These are phyloP conservation scores for Emys orbicularis DNA, from an alignment of 2,797 vertebrate genomes.

Conservation along the genomic window DNA sequence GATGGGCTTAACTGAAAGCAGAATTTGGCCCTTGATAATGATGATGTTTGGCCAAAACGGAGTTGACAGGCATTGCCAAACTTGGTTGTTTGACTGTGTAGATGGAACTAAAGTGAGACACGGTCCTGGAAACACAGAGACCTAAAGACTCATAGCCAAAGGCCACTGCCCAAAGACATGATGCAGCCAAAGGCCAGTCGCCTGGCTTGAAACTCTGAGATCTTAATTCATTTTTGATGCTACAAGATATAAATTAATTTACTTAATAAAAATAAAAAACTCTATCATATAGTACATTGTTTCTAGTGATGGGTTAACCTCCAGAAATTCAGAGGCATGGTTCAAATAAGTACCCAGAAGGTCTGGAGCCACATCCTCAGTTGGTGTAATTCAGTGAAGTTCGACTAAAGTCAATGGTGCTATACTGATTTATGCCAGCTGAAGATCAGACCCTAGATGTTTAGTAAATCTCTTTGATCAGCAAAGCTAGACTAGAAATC, in stretches of 20 bases:
- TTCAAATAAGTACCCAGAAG: not conserved
- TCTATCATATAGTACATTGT: not conserved
- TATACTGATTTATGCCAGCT: not conserved
- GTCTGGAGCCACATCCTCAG: not conserved
- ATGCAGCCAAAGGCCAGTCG: accelerated
- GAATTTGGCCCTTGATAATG: not conserved
- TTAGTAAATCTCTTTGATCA: not conserved
- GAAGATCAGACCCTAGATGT: not conserved
- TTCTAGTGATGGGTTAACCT: not conserved
- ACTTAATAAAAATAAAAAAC: not conserved
- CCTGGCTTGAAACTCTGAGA: not conserved
- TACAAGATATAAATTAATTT: not conserved
- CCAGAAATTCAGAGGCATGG: not conserved
- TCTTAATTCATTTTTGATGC: not conserved
- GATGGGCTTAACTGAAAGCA: not conserved
- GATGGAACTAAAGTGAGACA: not conserved
- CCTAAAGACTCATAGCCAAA: not conserved
- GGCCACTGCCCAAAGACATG: accelerated
- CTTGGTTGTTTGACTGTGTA: not conserved
- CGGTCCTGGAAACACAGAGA: not conserved
- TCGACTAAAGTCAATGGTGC: not conserved
- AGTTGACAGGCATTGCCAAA: accelerated
- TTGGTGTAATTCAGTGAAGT: not conserved
- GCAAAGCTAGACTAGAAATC: not conserved
- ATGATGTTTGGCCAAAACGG: accelerated